Conservation (phyloP, 2,113 vertebrate genomes). For the Oreocharis arfaki region DNA sequence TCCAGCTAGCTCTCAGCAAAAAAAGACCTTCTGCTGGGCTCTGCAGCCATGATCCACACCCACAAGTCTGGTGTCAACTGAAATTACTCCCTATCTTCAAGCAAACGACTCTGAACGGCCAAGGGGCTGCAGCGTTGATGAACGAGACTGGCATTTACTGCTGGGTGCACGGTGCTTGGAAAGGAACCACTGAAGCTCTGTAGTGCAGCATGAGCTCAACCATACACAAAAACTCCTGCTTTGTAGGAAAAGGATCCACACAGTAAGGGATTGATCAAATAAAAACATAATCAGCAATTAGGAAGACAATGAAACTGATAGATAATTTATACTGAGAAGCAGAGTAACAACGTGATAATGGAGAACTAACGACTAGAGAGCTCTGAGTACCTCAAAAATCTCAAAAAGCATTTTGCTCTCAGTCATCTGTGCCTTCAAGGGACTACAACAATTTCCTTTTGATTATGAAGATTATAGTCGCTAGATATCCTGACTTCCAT, state of each 20-base stretch:
- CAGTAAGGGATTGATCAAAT: not conserved
- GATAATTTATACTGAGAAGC: not conserved
- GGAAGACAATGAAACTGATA: not conserved
- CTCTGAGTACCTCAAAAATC: not conserved
- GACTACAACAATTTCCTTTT: not conserved
- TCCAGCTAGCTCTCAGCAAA: not conserved
- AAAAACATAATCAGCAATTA: not conserved
- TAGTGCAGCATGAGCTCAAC: not conserved
- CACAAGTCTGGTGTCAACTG: no score
- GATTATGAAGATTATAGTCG: not conserved
- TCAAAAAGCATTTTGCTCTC: not conserved
- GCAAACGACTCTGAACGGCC: rapidly evolving
- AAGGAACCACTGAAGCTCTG: not conserved
- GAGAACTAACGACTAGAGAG: not conserved
- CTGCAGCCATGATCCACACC: not conserved
- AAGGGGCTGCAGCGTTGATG: not conserved
- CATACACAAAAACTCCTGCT: not conserved
- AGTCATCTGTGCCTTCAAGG: not conserved
- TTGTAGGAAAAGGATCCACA: not conserved
- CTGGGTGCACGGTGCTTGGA: not conserved
- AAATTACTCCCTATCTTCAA: not conserved
- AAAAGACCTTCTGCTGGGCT: not conserved
- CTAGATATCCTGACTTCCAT: not conserved
- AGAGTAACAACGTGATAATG: not conserved
- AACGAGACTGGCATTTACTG: not conserved